A percentile compares a stretch with the other conserved stretches of the same genome.
phyloP scores from a whole-genome alignment of 64 coral and sea anemone genomes.

The Pocillopora verrucosa region DNA sequence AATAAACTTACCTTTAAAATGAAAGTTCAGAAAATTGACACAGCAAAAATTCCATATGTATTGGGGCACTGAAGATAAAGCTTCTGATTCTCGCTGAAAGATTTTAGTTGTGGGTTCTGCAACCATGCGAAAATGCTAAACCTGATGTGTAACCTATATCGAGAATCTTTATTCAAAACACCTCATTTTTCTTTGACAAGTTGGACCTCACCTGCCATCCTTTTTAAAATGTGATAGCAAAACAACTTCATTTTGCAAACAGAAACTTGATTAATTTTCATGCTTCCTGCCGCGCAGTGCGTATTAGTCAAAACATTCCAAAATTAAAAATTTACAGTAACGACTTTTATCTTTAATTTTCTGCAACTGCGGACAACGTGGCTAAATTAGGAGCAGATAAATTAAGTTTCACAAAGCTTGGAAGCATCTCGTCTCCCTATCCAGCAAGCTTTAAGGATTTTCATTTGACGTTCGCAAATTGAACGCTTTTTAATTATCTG shows the following conservation, averaged over 20 bases:
- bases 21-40: no score
- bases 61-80: no score
- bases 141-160: not conserved
- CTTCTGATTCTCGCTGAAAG: no score
- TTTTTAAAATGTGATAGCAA: not conserved
- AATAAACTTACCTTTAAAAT: no score
- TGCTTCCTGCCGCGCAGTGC: not conserved
- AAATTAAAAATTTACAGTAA: not conserved
- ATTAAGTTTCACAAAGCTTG: no score
- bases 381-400: no score
- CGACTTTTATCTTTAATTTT: no score
- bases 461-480: not conserved
- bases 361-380: no score
- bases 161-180: not conserved
- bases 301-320: not conserved
- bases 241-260: not conserved
- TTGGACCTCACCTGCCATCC: not conserved
- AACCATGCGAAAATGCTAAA: not conserved
- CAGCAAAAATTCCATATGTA: no score
- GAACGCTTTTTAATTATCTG: not conserved
- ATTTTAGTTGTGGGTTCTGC: no score
- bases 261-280: not conserved
- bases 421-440: no score
- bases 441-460: not conserved
- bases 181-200: not conserved